A percentile compares a stretch with the other conserved stretches of the same genome.
Evolutionary conservation across 2,113 vertebrate species (phyloP).

Genomic region (Oncorhynchus kisutch): DNA sequence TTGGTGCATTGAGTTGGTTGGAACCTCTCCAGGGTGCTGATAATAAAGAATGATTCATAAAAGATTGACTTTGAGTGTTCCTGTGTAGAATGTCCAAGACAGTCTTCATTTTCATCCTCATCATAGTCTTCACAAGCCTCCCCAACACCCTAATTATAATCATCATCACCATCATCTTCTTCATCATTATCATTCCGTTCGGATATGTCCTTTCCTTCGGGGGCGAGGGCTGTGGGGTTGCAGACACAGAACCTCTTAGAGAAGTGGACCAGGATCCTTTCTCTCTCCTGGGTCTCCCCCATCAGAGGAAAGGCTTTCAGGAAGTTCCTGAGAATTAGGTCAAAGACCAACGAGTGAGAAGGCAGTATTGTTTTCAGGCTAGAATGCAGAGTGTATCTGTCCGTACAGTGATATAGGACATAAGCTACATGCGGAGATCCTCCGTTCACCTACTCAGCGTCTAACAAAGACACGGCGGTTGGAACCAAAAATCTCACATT

Average conservation of each 20-base stretch:
- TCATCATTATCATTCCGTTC: not conserved
- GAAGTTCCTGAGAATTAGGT: slow-evolving; percentile 68
- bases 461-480: too few species aligned
- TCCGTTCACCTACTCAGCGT: too few species aligned
- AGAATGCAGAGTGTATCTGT: not conserved
- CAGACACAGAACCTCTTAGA: slow-evolving; percentile 78
- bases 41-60: too few species aligned
- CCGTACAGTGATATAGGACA: not conserved
- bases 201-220: slow-evolving; percentile 59
- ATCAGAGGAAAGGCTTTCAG: slow-evolving; percentile 80
- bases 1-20: too few species aligned
- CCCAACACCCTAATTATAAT: not conserved
- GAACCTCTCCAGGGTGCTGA: too few species aligned
- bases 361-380: not conserved
- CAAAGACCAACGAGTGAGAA: not conserved
- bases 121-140: too few species aligned
- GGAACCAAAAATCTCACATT: too few species aligned
- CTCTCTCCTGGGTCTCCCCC: slow-evolving; percentile 82
- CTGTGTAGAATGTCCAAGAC: too few species aligned
- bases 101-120: too few species aligned
- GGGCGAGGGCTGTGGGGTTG: slow-evolving; percentile 68
- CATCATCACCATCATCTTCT: slow-evolving; percentile 10
- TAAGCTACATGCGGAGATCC: too few species aligned
- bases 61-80: too few species aligned
- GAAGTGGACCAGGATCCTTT: slow-evolving; percentile 78